These are phyloP conservation scores for Oncorhynchus nerka DNA, from an alignment of 2,113 vertebrate species.

Conservation along the genomic window DNA sequence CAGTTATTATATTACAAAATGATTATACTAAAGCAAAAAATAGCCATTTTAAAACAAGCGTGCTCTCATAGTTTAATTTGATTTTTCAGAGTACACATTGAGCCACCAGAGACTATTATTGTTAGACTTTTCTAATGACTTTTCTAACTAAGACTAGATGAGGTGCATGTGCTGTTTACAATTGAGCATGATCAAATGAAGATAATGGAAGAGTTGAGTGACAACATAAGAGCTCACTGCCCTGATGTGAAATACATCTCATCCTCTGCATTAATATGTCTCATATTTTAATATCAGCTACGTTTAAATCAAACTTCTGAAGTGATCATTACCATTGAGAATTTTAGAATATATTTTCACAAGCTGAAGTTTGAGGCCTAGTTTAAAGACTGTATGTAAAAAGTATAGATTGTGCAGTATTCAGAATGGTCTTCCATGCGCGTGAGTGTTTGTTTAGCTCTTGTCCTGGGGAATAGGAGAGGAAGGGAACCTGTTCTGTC, in stretches of 20 bases:
- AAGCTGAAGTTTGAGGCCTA: too few relatives aligned
- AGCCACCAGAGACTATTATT: conserved; percentile 55
- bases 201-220: conserved; percentile 48
- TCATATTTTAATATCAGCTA: too few relatives aligned
- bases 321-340: too few relatives aligned
- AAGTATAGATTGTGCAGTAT: too few relatives aligned
- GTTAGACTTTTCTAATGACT: conserved; percentile 60
- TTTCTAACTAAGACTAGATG: conserved; percentile 42
- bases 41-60: conserved; percentile 41
- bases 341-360: too few relatives aligned
- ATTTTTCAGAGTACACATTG: conserved; percentile 53
- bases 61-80: conserved; percentile 28
- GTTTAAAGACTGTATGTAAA: too few relatives aligned
- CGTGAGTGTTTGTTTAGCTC: too few relatives aligned
- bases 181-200: conserved; percentile 47
- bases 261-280: conserved; percentile 29
- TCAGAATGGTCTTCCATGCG: too few relatives aligned
- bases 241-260: conserved; percentile 38
- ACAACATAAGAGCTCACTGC: not conserved
- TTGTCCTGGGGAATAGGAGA: not conserved
- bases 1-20: too few relatives aligned
- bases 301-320: too few relatives aligned
- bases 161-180: conserved; percentile 53
- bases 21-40: conserved; percentile 46
- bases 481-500: too few relatives aligned